Evolutionary conservation across 2,113 vertebrate species (phyloP), one percentile per base, ranked within the genome.

Genomic region (Erythrolamprus reginae): DNA sequence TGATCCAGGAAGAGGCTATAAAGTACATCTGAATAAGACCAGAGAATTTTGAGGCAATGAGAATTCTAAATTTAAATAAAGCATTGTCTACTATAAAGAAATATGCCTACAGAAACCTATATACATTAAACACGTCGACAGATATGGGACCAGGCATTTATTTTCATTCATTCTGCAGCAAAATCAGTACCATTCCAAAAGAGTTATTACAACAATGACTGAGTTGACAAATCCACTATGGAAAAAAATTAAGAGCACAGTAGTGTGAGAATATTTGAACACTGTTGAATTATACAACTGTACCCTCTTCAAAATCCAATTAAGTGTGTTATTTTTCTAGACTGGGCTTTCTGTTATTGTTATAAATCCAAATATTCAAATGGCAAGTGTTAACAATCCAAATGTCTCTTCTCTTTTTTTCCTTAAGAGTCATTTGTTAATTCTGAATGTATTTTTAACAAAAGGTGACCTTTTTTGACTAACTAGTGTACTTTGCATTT

Each of bases 401-500:
- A 96, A 97, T 96, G 95, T 97, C 95, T 96, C 93, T 94, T 89
- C 89, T 33, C 52, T 85, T 24, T 86, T 58, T 42, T 95, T 95
- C 94, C 89, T 94, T 94, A 96, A 58, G 96, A 96, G 93, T 94
- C 96, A 94, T 97, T 97, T 97, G 96, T 97, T 98, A 97, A 97
- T 97, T 97, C 96, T 96, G 97, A 98, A 98, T 98, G 97, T 98
- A 97, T 98, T 98, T 98, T 98, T 98, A 97, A 98, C 97, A 95
- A 93, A 90, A 96, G 97, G 96, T 97, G 97, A 97, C 97, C 97
- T 97, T 92, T 90, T 90, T 97, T 93, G 96, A 97, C 97, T 97
- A 97, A 97, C 96, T 97, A 97, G 97, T 98, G 97, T 98, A 97
- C 97, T 98, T 98, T 97, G 97, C 97, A 97, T 97, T 97, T 95